Evolutionary conservation across 1,140 invertebrate genomes (phyloP).

Genomic region (Zaprionus vittiger): DNA sequence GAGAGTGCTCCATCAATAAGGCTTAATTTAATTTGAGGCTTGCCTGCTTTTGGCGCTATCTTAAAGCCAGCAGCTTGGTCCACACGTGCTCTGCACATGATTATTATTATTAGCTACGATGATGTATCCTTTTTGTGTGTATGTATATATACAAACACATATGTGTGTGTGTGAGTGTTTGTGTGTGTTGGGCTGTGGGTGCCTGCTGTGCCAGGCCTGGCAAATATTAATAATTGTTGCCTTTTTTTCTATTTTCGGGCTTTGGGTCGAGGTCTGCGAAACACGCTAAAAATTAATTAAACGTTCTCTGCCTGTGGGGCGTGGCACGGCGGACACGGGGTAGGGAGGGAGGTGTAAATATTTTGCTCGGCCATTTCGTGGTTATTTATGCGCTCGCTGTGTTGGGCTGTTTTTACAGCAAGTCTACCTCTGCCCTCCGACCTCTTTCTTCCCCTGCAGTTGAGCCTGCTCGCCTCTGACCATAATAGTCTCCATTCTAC

Average conservation of each 20-base stretch:
- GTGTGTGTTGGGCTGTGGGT: constrained; percentile 18
- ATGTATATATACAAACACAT: no score
- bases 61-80: constrained; percentile 45
- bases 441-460: background rate
- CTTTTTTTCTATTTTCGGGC: constrained; percentile 44
- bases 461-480: background rate
- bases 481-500: constrained; percentile 43
- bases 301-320: constrained; percentile 52
- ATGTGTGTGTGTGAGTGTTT: background rate
- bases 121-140: constrained; percentile 62
- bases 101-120: constrained; percentile 81
- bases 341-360: constrained; percentile 32
- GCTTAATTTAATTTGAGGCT: constrained; percentile 76
- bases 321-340: background rate
- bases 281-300: constrained; percentile 83
- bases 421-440: background rate
- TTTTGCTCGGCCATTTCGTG: constrained; percentile 77
- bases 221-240: constrained; percentile 81
- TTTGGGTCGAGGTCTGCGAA: constrained; percentile 49
- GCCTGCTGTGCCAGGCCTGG: constrained; percentile 31
- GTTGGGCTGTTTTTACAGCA: constrained; percentile 49
- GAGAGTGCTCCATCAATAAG: constrained; percentile 66
- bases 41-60: constrained; percentile 49
- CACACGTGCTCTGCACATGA: constrained; percentile 62
- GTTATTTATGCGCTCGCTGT: constrained; percentile 74